Evolutionary conservation across 2,888 invertebrate species (phyloP).

Genomic region (Ophion obscuratus): DNA sequence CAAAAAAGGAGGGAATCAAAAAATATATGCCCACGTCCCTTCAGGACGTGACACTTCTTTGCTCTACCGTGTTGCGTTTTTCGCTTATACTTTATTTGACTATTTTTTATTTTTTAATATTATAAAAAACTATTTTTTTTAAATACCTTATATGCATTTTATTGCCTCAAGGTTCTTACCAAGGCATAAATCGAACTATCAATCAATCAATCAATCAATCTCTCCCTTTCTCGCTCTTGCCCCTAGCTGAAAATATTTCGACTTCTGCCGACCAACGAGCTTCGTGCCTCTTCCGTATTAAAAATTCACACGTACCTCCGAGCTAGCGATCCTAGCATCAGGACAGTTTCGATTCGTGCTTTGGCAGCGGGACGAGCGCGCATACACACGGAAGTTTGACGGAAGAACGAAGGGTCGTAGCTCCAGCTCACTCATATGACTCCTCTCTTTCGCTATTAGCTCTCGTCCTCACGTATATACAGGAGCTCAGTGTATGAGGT

Average conservation of each 20-base stretch:
- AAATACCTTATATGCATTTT: too few species aligned
- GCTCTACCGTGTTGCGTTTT: too few species aligned
- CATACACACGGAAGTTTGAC: constrained; percentile 20
- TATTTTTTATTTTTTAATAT: too few species aligned
- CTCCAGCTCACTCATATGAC: constrained; percentile 22
- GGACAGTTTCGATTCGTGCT: constrained; percentile 17
- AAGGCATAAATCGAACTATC: too few species aligned
- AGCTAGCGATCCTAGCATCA: not conserved
- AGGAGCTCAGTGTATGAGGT: constrained; percentile 14
- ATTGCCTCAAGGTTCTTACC: too few species aligned
- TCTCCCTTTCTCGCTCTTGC: too few species aligned
- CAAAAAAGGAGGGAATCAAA: too few species aligned
- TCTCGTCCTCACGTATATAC: not conserved
- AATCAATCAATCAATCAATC: too few species aligned
- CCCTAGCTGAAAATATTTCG: not conserved
- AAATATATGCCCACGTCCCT: too few species aligned
- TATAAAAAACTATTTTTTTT: too few species aligned
- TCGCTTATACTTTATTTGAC: too few species aligned
- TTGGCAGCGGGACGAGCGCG: not conserved
- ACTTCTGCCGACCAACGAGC: not conserved
- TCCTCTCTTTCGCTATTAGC: constrained; percentile 53
- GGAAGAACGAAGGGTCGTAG: constrained; percentile 44
- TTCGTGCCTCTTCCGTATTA: not conserved
- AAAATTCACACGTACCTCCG: not conserved
- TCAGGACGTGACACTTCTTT: too few species aligned